A percentile compares a stretch with the other conserved stretches of the same genome.
phyloP scores from a whole-genome alignment of 2,113 vertebrate species.

The Ceyx cyanopectus region DNA sequence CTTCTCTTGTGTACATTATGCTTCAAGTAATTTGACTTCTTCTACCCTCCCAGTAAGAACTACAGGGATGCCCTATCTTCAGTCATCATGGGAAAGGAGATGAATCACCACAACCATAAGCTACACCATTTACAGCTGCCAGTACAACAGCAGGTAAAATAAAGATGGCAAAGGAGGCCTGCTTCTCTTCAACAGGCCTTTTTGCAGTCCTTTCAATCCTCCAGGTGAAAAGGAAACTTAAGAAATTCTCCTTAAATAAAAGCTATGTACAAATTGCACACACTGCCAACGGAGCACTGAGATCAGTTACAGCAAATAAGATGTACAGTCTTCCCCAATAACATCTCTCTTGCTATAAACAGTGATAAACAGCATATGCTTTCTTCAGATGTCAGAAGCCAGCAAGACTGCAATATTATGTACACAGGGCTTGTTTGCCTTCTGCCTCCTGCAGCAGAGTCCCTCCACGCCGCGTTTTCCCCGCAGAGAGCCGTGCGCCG shows the following conservation, averaged over 20 bases:
- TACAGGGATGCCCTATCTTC: constrained; percentile 33
- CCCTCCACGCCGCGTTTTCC: constrained; percentile 36
- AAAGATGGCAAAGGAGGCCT: not conserved
- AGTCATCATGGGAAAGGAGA: constrained; percentile 42
- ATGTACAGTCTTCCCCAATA: constrained; percentile 64
- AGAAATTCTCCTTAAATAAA: constrained; percentile 77
- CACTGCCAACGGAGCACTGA: constrained; percentile 72
- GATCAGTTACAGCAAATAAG: constrained; percentile 74
- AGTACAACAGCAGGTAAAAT: constrained; percentile 46
- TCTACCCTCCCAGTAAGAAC: constrained; percentile 10
- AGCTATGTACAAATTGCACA: constrained; percentile 83
- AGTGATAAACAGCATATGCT: constrained; percentile 55
- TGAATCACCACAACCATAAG: constrained; percentile 2
- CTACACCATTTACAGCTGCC: constrained; percentile 61
- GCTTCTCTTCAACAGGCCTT: constrained; percentile 30
- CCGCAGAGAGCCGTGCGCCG: constrained; percentile 42
- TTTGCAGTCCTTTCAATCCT: constrained; percentile 14
- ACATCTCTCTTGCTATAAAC: constrained; percentile 63
- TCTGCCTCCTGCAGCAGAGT: constrained; percentile 56
- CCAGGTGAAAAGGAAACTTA: constrained; percentile 61
- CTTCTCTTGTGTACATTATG: constrained; percentile 24
- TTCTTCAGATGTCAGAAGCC: constrained; percentile 59
- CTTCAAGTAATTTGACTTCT: constrained; percentile 72
- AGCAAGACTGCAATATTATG: constrained; percentile 72
- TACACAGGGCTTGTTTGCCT: constrained; percentile 73